Conservation (phyloP, 2,113 vertebrate genomes). For the Hiodon alosoides region DNA sequence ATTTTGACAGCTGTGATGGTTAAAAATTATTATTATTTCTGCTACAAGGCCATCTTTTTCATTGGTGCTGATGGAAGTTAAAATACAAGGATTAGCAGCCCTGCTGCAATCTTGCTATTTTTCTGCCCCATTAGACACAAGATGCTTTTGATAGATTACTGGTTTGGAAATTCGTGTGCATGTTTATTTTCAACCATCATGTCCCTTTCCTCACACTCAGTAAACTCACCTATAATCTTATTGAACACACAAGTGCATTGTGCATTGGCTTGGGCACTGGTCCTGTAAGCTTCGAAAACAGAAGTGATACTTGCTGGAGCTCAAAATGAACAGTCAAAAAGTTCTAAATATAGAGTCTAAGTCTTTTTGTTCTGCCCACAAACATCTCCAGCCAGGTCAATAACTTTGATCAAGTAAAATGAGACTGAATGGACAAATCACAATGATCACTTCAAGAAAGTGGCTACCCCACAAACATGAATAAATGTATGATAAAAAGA, state of each 20-base stretch:
- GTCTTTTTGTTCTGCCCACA: no score
- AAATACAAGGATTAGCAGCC: conserved; percentile 15
- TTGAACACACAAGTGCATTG: no score
- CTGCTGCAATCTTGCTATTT: conserved; percentile 22
- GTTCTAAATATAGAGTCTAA: no score
- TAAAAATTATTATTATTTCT: conserved; percentile 16
- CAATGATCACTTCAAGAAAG: not conserved
- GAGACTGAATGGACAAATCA: not conserved
- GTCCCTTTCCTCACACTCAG: no score
- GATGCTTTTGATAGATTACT: conserved; percentile 53
- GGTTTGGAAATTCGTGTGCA: conserved; percentile 33
- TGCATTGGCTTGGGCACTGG: no score
- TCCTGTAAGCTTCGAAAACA: no score
- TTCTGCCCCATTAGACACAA: conserved; percentile 49
- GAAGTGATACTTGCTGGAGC: no score
- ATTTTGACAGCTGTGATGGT: not conserved
- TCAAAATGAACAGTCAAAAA: no score
- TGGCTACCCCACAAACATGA: not conserved
- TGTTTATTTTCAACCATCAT: not conserved
- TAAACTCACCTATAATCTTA: no score
- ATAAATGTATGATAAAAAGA: not conserved
- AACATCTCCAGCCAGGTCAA: not conserved
- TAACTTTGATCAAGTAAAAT: not conserved
- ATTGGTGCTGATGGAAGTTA: conserved; percentile 17
- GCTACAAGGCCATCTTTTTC: conserved; percentile 22